phyloP scores from a whole-genome alignment of 2,888 invertebrate species.

The Graphium colonna region DNA sequence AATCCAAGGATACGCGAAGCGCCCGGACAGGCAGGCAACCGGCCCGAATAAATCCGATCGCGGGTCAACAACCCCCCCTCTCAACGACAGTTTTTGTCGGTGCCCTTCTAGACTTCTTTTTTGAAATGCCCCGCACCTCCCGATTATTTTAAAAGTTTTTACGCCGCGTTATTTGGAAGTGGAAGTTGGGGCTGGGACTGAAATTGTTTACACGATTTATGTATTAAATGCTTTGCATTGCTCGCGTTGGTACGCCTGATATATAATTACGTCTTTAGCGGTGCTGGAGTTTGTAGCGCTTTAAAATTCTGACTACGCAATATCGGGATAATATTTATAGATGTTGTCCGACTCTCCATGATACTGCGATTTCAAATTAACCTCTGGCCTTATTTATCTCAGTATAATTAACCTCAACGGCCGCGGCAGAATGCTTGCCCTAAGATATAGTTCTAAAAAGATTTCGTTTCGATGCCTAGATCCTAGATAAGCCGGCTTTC shows the following conservation, averaged over 20 bases:
- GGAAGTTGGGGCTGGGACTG: constrained; percentile 32
- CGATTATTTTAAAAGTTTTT: constrained; percentile 75
- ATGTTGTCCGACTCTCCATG: constrained; percentile 6
- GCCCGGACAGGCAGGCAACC: constrained; percentile 37
- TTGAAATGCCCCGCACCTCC: constrained; percentile 49
- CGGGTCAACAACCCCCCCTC: constrained; percentile 57
- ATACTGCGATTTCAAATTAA: constrained; percentile 11
- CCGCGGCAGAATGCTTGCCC: constrained; percentile 12
- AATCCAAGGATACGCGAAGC: constrained; percentile 61
- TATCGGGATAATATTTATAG: constrained; percentile 26
- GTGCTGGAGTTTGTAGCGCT: not conserved
- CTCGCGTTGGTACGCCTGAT: constrained; percentile 28
- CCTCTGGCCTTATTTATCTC: constrained; percentile 18
- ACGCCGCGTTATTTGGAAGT: constrained; percentile 46
- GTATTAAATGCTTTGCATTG: constrained; percentile 53
- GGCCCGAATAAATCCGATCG: constrained; percentile 60
- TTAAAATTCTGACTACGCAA: too few relatives aligned
- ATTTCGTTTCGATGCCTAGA: constrained; percentile 19
- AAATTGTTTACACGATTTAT: constrained; percentile 59
- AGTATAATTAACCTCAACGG: constrained; percentile 15
- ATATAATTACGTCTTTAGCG: constrained; percentile 24
- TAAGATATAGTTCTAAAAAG: constrained; percentile 15
- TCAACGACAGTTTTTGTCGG: constrained; percentile 70
- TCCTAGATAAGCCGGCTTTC: constrained; percentile 23
- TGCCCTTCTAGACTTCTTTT: constrained; percentile 64